Percentiles rank a stretch among this genome's conserved stretches.
These are phyloP conservation scores for Streptopelia turtur DNA, from an alignment of 2,797 vertebrate species.

Conservation along the genomic window DNA sequence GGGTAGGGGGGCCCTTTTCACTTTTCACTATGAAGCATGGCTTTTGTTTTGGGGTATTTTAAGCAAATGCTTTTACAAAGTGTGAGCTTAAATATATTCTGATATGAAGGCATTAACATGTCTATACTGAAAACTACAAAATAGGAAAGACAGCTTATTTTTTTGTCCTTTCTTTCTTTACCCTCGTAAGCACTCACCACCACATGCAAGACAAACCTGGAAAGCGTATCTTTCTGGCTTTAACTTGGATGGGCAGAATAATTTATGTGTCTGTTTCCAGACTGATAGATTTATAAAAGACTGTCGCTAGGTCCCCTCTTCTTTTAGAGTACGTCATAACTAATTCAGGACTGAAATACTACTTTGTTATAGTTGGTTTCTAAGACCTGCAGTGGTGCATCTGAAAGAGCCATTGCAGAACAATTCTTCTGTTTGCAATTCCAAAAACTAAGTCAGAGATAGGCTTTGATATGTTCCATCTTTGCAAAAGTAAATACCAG, in stretches of 20 bases:
- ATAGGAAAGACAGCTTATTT: not conserved
- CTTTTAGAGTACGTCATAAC: not conserved
- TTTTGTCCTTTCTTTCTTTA: not conserved
- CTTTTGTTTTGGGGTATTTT: not conserved
- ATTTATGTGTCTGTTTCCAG: not conserved
- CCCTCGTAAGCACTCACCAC: not conserved
- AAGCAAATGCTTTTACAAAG: not conserved
- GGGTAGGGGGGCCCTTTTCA: conserved; percentile 10
- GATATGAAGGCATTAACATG: not conserved
- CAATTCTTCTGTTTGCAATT: not conserved
- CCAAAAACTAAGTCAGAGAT: not conserved
- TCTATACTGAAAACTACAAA: not conserved
- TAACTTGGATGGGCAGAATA: not conserved
- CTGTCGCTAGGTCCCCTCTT: not conserved
- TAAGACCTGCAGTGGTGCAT: not conserved
- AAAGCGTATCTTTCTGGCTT: not conserved
- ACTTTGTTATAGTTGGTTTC: not conserved
- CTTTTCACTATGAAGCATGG: conserved; percentile 19
- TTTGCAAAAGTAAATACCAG: not conserved
- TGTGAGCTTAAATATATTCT: not conserved
- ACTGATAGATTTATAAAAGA: not conserved
- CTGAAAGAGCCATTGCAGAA: not conserved
- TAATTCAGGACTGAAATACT: not conserved
- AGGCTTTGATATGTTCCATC: not conserved
- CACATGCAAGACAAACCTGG: not conserved